Base-by-base conservation (phyloP, 2,797 vertebrate species). In the Melanogrammus aeglefinus region DNA sequence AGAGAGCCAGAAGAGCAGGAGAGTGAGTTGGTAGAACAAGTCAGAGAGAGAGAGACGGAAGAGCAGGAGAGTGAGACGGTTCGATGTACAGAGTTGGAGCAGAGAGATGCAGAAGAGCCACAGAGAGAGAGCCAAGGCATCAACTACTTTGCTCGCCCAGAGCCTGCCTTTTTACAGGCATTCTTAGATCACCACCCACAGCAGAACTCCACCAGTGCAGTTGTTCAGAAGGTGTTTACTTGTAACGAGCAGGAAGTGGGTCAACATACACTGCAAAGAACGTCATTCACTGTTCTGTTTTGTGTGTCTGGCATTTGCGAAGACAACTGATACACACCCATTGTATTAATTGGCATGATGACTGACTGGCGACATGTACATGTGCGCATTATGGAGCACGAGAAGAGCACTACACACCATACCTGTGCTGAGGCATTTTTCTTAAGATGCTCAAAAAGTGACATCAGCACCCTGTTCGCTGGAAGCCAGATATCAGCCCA, bases 361-460 rank as follows among this genome's bases (percentile, higher is more conserved):
- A n/a, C 69, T n/a, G 69, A 70, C 69, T 70, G 69, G 69, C 21
- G 69, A 29, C 69, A 27, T 70, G 69, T 27, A 29, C 21, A 70
- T 24, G 18, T 10, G 69, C 24, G 69, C 21, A 70, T 24, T 18
- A 24, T n/a, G 24, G n/a, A 27, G 69, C n/a, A 70, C 24, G 77
- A 79, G 47, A 79, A 57, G 29, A 82, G 31, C 1, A 72, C 35
- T 5, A 41, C 35, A 21, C 75, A 79, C 21, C 73, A 71, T 33
- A 14, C 35, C 31, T 76, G 73, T 79, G 75, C 75, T 14, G 39
- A 79, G 33, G 78, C 75, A 36, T 75, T 57, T 69, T 79, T 82
- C 31, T 44, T 66, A 38, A 35, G 38, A 14, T 75, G 69, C 75
- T 82, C 77, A 35, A 75, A 82, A 77, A 47, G 47, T 13, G 51